Base-by-base conservation (phyloP, 2,888 invertebrate species). In the Carterocephalus palaemon region DNA sequence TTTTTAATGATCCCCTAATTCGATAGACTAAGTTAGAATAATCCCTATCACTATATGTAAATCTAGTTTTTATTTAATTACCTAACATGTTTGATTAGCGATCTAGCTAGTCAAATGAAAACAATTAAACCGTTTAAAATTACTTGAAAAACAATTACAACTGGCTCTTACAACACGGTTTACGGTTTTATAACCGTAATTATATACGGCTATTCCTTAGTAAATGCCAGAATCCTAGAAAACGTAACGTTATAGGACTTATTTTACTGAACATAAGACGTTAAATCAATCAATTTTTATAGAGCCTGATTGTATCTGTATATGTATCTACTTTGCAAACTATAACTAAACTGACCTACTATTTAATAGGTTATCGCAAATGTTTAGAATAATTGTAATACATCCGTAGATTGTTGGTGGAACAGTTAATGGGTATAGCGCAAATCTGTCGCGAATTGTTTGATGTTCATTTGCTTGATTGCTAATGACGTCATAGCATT, bases 361-460 rank as follows among this genome's bases (percentile, higher is more conserved):
- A 22, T 33, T 38, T 12, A 19, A 38, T 38, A 26, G 37, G 37
- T 28, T 38, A 38, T 38, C 37, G n/a, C n/a, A n/a, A 12, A 3
- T 28, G 16, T 9, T 38, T 19, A 17, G 9, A 17, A 20, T 8
- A 6, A 7, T 26, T 24, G 36, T 24, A 36, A 36, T 2, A 16
- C 7, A n/a, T n/a, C n/a, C n/a, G n/a, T 32, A 6, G 10, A 19
- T 19, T 37, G 36, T 37, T 37, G 16, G 24, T 37, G n/a, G n/a
- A n/a, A 36, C 16, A n/a, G n/a, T 3, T 10, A 32, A 10, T 6
- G 9, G 16, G 22, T 15, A 20, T 13, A 9, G 36, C n/a, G 36
- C 15, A 15, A 37, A 37, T 23, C 36, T 22, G 24, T 7, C 17
- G 34, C 45, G 37, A 46, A 42, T 49, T 23, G 36, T 37, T 37